Evolutionary conservation across 2,888 invertebrate species (phyloP).

Genomic region (Bembecia ichneumoniformis): DNA sequence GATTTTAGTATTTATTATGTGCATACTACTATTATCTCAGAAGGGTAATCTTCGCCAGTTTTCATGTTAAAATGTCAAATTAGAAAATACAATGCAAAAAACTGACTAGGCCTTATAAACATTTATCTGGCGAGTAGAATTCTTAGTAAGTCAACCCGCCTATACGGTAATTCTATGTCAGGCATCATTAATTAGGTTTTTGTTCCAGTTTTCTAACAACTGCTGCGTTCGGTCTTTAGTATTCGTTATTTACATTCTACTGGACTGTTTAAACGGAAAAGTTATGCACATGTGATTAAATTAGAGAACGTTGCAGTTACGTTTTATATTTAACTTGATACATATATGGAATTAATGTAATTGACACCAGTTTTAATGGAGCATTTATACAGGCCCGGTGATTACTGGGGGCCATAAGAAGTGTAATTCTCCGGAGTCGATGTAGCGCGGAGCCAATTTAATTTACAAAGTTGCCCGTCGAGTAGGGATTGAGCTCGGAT

Average conservation of each 20-base stretch:
- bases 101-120: neutral
- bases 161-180: conserved; percentile 16
- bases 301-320: conserved; percentile 42
- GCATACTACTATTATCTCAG: too few species aligned
- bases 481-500: conserved; percentile 46
- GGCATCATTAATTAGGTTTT: conserved; percentile 22
- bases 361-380: conserved; percentile 64
- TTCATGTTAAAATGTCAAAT: neutral
- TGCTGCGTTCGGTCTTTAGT: conserved; percentile 25
- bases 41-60: too few species aligned
- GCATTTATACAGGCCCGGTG: conserved; percentile 52
- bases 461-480: conserved; percentile 64
- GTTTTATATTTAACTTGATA: conserved; percentile 45
- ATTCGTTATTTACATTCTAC: conserved; percentile 40
- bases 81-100: neutral
- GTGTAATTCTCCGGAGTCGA: conserved; percentile 46
- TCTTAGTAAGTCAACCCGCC: neutral
- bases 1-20: too few species aligned
- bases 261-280: conserved; percentile 42
- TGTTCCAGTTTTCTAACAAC: conserved; percentile 27
- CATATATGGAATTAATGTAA: conserved; percentile 61
- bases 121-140: neutral
- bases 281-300: conserved; percentile 52
- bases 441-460: conserved; percentile 55
- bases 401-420: conserved; percentile 53